Percentiles rank a stretch among this genome's conserved stretches.
Evolutionary conservation across 2,797 vertebrate species (phyloP).

Genomic region (Balearica regulorum): DNA sequence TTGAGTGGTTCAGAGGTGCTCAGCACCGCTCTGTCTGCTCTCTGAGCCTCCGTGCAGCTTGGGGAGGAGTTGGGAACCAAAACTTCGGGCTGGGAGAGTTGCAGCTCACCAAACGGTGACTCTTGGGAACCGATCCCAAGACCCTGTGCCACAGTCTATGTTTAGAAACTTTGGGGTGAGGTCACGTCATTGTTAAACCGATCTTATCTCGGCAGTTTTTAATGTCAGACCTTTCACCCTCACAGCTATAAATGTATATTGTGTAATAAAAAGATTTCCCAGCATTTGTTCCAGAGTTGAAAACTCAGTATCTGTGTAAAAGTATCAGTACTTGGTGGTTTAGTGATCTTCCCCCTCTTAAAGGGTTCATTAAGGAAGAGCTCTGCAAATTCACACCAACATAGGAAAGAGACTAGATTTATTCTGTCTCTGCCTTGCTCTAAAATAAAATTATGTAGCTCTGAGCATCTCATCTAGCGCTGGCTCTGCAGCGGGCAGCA

Average conservation of each 20-base stretch:
- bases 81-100: neutral
- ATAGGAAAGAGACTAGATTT: neutral
- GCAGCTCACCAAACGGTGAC: accelerated
- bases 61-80: neutral
- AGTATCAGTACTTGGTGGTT: neutral
- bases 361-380: neutral
- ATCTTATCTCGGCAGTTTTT: neutral
- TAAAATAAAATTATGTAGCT: neutral
- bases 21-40: accelerated
- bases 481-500: neutral
- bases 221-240: neutral
- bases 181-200: accelerated
- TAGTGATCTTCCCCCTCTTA: neutral
- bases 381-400: neutral
- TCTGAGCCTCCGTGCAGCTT: neutral
- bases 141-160: accelerated
- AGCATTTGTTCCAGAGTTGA: neutral
- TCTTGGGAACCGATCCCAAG: neutral
- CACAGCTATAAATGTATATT: neutral
- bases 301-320: neutral
- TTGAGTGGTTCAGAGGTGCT: neutral
- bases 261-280: neutral
- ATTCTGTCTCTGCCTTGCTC: neutral
- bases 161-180: neutral
- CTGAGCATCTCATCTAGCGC: accelerated